Conservation (phyloP, 2,113 vertebrate genomes). For the Hippocampus zosterae region DNA sequence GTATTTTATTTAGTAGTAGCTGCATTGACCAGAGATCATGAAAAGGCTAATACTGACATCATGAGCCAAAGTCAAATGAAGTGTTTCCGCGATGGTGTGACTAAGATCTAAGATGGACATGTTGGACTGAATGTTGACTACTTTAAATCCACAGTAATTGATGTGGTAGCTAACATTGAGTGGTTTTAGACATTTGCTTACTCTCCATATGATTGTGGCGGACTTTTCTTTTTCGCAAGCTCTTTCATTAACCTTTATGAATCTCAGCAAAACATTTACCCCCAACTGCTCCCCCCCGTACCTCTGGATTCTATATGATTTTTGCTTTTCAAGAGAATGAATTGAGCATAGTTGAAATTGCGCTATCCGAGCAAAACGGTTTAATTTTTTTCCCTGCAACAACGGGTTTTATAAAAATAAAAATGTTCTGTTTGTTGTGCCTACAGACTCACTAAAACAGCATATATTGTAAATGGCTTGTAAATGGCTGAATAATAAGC, state of each 20-base stretch:
- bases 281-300: no score
- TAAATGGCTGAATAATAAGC: neutral
- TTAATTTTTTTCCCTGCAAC: neutral
- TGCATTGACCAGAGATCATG: slow-evolving; percentile 33
- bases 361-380: neutral
- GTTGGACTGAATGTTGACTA: neutral
- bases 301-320: neutral
- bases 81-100: neutral
- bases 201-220: neutral
- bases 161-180: neutral
- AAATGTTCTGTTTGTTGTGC: neutral
- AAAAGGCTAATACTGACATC: slow-evolving; percentile 33
- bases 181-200: neutral
- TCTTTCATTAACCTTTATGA: neutral
- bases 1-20: slow-evolving; percentile 50
- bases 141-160: neutral
- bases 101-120: neutral
- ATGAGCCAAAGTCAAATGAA: slow-evolving; percentile 14
- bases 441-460: neutral
- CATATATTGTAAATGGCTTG: neutral
- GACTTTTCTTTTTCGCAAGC: neutral
- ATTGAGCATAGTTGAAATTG: neutral
- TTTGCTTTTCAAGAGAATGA: neutral
- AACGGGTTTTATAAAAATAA: neutral
- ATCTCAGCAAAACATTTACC: neutral